A percentile compares a stretch with the other conserved stretches of the same genome.
These are phyloP conservation scores for Entelurus aequoreus DNA, from an alignment of 2,113 vertebrate genomes.

Conservation along the genomic window DNA sequence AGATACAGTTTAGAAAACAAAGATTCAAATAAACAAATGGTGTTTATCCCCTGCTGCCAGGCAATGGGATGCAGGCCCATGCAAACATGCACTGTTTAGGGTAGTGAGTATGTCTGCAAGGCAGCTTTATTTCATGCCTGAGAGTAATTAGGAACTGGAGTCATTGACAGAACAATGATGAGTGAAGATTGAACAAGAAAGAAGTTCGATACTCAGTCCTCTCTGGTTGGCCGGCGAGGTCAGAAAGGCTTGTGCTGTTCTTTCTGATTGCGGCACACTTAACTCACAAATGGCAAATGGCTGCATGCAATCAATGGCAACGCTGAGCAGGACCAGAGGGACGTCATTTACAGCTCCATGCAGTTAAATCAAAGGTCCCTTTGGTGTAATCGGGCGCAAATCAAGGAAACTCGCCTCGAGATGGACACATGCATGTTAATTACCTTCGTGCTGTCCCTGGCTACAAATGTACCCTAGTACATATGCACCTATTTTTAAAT, in stretches of 20 bases:
- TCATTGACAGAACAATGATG: constrained; percentile 62
- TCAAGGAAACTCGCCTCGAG: constrained; percentile 28
- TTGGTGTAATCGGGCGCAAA: constrained; percentile 46
- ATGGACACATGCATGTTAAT: constrained; percentile 37
- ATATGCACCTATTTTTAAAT: constrained; percentile 7
- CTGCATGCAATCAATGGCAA: constrained; percentile 55
- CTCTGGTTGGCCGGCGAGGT: constrained; percentile 35
- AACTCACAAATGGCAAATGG: constrained; percentile 33
- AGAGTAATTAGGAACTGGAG: constrained; percentile 40
- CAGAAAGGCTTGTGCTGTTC: constrained; percentile 41
- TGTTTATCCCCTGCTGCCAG: constrained; percentile 33
- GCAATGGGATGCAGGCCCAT: constrained; percentile 17
- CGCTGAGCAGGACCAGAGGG: constrained; percentile 30
- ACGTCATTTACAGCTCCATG: constrained; percentile 42
- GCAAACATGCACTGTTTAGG: constrained; percentile 40
- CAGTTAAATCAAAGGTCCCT: constrained; percentile 59
- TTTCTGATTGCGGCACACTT: constrained; percentile 44
- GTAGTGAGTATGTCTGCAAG: constrained; percentile 35
- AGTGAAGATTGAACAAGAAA: constrained; percentile 55
- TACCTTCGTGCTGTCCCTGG: constrained; percentile 9
- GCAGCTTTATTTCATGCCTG: constrained; percentile 20
- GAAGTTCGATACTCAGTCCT: constrained; percentile 53
- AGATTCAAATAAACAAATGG: constrained; percentile 29
- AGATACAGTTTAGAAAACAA: constrained; percentile 5
- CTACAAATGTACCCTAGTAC: not conserved